Evolutionary conservation across 2,888 invertebrate species (phyloP).

Genomic region (Diarsia brunnea): DNA sequence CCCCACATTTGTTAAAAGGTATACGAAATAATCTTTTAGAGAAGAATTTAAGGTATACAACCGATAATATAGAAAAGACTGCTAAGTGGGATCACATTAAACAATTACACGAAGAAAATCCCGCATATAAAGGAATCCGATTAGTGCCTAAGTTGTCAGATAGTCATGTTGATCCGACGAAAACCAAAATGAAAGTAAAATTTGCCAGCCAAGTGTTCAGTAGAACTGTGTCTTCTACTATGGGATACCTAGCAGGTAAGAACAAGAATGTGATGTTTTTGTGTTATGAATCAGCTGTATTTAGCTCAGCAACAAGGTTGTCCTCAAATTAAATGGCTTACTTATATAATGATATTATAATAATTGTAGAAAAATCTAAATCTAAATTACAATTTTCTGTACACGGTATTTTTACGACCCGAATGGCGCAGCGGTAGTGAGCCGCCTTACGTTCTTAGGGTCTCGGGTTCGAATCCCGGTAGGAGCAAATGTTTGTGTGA

Average conservation of each 20-base stretch:
- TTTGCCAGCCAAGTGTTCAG: conserved; percentile 27
- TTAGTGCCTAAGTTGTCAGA: conserved; percentile 8
- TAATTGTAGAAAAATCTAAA: no score
- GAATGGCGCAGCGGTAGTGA: no score
- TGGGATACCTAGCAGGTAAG: conserved; percentile 25
- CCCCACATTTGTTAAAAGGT: conserved; percentile 13
- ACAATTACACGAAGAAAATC: conserved; percentile 1
- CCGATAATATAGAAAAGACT: neutral
- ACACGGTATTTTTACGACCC: no score
- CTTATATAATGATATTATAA: no score
- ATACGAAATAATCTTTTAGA: conserved; percentile 17
- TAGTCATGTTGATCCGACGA: conserved; percentile 14
- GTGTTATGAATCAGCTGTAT: neutral
- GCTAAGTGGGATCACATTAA: conserved; percentile 11
- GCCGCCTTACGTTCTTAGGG: no score
- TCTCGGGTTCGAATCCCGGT: no score
- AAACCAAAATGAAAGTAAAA: conserved; percentile 5
- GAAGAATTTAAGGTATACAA: conserved; percentile 17
- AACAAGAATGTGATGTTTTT: neutral
- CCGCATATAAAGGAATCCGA: conserved; percentile 1
- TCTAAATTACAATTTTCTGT: no score
- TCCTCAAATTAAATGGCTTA: no score
- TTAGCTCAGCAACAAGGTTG: no score
- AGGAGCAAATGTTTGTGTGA: no score
- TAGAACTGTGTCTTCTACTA: conserved; percentile 4